Percentiles rank a stretch among this genome's conserved stretches.
Conservation (phyloP, 2,113 vertebrate genomes). For the Pelusios castaneus region DNA sequence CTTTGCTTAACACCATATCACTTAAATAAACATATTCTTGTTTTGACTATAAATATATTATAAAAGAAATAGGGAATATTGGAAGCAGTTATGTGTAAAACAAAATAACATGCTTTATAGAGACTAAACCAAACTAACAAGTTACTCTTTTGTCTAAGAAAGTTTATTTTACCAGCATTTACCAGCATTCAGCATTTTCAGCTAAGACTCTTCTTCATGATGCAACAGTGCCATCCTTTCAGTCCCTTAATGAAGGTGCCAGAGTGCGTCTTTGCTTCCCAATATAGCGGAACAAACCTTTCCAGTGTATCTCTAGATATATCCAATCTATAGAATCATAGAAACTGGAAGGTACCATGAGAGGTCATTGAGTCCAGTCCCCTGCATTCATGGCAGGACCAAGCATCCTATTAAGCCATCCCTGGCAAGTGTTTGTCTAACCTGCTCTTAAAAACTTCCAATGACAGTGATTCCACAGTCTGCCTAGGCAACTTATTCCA, state of each 20-base stretch:
- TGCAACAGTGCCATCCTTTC: not conserved
- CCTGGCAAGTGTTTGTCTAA: too few relatives aligned
- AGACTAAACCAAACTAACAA: not conserved
- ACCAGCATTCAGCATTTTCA: not conserved
- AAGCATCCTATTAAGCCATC: too few relatives aligned
- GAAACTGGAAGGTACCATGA: too few relatives aligned
- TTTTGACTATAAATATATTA: not conserved
- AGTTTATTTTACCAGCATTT: not conserved
- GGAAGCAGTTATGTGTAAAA: not conserved
- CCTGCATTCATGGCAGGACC: too few relatives aligned
- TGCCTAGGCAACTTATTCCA: too few relatives aligned
- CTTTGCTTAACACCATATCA: not conserved
- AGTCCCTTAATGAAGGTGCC: not conserved
- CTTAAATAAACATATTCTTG: not conserved
- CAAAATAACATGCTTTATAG: not conserved
- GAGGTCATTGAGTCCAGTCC: too few relatives aligned
- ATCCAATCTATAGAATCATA: too few relatives aligned
- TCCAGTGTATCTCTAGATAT: not conserved
- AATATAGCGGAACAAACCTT: not conserved
- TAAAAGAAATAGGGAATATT: not conserved
- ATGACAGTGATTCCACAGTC: too few relatives aligned
- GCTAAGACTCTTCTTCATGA: not conserved
- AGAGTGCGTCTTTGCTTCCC: not conserved
- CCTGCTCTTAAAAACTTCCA: too few relatives aligned
- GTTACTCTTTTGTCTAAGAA: not conserved